Base-by-base conservation (phyloP, 2,113 vertebrate genomes). In the Geothlypis trichas region DNA sequence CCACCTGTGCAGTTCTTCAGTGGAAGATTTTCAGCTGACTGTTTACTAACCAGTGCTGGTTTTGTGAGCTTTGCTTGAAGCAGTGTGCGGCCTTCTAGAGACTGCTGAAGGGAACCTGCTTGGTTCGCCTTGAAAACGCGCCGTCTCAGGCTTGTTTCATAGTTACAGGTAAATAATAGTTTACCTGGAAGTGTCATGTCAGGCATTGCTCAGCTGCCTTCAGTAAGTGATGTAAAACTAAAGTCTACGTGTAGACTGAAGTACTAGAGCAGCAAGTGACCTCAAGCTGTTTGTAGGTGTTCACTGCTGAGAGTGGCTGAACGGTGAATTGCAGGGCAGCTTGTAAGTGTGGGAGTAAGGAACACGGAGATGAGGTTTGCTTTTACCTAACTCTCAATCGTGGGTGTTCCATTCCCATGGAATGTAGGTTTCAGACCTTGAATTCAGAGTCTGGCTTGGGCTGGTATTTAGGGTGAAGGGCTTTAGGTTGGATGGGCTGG, bases 31-130 rank as follows among this genome's bases (percentile, higher is more conserved):
- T 47, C 10, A 73, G 24, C 31, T 28, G 6, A 23, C 28, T 72
- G 1, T 42, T 87, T 4, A 49, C 4, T 19, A 30, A 24, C 9
- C 18, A 16, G 0, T 47, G 54, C 46, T 52, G 0, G 6, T 41
- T 74, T 52, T 49, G 19, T 33, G 26, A 93, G 37, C 35, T 39
- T 55, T 33, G 13, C 66, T 61, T 66, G 42, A n/a, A 68, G 15
- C 9, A 3, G n/a, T 0, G 0, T 39, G 49, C 41, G 57, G 8
- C 30, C 72, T 51, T 30, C 39, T 80, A 8, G 39, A 39, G 68
- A n/a, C 33, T 41, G 35, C 30, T 73, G 41, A 71, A 42, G 12
- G 22, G 33, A 61, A 3, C 15, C 19, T 68, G 19, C 72, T 44
- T 57, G 22, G 15, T 63, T 66, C 30, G 59, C n/a, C 57, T 90